Percentiles rank a stretch among this genome's conserved stretches.
These are phyloP conservation scores for Megalonaias nervosa DNA, from an alignment of 1,140 invertebrate genomes.

Conservation along the genomic window DNA sequence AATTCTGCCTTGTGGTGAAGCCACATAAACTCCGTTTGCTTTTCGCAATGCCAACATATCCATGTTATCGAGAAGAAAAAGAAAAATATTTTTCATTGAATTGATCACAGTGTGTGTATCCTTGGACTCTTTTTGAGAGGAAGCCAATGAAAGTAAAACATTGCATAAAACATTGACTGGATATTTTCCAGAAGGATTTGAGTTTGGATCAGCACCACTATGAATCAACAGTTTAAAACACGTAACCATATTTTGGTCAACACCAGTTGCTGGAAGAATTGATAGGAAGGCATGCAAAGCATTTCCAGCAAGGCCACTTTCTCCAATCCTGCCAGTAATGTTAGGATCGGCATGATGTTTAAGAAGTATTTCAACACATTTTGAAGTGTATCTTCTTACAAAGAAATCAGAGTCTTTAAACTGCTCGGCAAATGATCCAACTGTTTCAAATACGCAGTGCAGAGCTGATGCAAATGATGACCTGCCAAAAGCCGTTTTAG, in stretches of 20 bases:
- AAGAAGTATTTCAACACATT: conserved; percentile 52
- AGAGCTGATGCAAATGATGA: conserved; percentile 51
- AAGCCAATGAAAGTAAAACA: conserved; percentile 20
- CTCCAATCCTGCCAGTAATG: conserved; percentile 38
- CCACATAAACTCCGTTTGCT: conserved; percentile 7
- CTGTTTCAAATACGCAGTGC: conserved; percentile 52
- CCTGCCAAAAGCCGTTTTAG: conserved; percentile 56
- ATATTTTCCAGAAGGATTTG: conserved; percentile 20
- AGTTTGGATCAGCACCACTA: conserved; percentile 53
- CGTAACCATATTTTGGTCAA: conserved; percentile 32
- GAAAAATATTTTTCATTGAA: conserved; percentile 11
- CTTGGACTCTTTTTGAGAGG: conserved; percentile 23
- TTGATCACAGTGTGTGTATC: conserved; percentile 6
- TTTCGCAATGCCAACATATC: conserved; percentile 3
- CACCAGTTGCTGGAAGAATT: conserved; percentile 28
- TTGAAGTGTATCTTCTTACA: conserved; percentile 42
- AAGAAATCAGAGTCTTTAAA: conserved; percentile 19
- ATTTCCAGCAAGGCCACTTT: conserved; percentile 30
- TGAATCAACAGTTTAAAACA: conserved; percentile 46
- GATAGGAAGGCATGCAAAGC: conserved; percentile 43
- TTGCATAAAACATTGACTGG: conserved; percentile 39
- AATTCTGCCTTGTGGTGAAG: conserved; percentile 3
- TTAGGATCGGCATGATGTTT: conserved; percentile 46
- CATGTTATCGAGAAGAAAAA: conserved; percentile 18
- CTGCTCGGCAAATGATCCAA: conserved; percentile 16